A percentile compares a stretch with the other conserved stretches of the same genome.
Conservation (phyloP, 2,888 invertebrate genomes). For the Thumatha senex region DNA sequence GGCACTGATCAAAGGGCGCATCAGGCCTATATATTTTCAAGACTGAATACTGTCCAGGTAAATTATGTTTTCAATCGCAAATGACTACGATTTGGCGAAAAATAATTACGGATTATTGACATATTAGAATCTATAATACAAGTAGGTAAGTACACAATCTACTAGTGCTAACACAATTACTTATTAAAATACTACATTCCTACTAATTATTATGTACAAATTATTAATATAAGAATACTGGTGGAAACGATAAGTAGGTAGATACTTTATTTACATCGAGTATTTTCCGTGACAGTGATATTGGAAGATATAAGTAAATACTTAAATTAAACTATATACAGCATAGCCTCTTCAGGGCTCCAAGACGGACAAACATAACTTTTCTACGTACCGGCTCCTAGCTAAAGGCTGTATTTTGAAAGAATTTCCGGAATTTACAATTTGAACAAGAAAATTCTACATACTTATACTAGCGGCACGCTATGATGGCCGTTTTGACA, state of each 20-base stretch:
- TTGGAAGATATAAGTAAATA: constrained; percentile 8
- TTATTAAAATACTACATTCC: too few species aligned
- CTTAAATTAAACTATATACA: constrained; percentile 17
- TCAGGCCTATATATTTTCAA: too few species aligned
- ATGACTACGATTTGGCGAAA: background rate
- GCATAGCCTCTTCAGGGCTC: constrained; percentile 43
- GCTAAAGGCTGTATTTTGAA: background rate
- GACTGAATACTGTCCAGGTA: too few species aligned
- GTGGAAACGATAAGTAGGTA: constrained; percentile 42
- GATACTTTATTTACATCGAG: constrained; percentile 46
- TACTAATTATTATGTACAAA: constrained; percentile 42
- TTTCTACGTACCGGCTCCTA: background rate
- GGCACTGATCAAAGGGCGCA: too few species aligned
- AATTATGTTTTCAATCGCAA: too few species aligned
- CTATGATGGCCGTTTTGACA: too few species aligned
- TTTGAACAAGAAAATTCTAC: too few species aligned
- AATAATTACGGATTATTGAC: background rate
- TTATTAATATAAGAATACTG: constrained; percentile 52
- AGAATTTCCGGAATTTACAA: too few species aligned
- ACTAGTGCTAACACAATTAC: background rate
- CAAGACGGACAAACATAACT: background rate
- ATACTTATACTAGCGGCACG: too few species aligned
- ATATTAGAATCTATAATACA: background rate
- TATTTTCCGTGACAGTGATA: constrained; percentile 30
- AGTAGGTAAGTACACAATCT: background rate